These are phyloP conservation scores for Apis dorsata DNA, from an alignment of 1,140 invertebrate genomes.

Conservation along the genomic window DNA sequence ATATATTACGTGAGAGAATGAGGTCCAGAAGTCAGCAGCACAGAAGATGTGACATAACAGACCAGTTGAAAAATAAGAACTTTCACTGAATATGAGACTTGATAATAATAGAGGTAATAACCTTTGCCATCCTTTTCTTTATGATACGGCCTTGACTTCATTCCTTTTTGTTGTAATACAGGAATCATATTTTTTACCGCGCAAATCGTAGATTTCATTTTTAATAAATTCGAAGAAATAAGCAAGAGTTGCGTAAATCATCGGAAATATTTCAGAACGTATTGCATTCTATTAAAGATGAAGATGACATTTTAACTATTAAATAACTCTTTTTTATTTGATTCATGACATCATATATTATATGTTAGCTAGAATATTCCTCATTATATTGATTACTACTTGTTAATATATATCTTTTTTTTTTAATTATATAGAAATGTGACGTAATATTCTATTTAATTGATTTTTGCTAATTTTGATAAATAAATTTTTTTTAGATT, in stretches of 20 bases:
- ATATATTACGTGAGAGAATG: constrained; percentile 51
- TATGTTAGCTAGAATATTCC: not conserved
- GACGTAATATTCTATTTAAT: not conserved
- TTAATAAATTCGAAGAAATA: not conserved
- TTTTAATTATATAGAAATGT: not conserved
- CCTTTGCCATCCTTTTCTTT: constrained; percentile 32
- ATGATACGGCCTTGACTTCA: constrained; percentile 72
- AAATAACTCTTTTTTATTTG: not conserved
- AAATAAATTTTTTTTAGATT: not conserved
- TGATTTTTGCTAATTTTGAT: not conserved
- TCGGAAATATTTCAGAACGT: not conserved
- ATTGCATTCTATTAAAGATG: not conserved
- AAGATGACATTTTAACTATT: not conserved
- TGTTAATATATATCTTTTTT: not conserved
- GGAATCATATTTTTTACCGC: constrained; percentile 51
- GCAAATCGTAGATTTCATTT: constrained; percentile 24
- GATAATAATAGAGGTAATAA: constrained; percentile 56
- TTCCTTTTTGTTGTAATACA: constrained; percentile 53
- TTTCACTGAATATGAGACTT: constrained; percentile 66
- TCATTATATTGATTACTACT: not conserved
- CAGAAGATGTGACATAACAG: constrained; percentile 72
- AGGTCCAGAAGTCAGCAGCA: constrained; percentile 1
- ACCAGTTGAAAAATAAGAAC: constrained; percentile 53
- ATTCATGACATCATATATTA: not conserved
- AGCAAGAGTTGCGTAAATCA: not conserved